phyloP scores from a whole-genome alignment of 2,888 invertebrate genomes.

The Eumerus sabulonum region DNA sequence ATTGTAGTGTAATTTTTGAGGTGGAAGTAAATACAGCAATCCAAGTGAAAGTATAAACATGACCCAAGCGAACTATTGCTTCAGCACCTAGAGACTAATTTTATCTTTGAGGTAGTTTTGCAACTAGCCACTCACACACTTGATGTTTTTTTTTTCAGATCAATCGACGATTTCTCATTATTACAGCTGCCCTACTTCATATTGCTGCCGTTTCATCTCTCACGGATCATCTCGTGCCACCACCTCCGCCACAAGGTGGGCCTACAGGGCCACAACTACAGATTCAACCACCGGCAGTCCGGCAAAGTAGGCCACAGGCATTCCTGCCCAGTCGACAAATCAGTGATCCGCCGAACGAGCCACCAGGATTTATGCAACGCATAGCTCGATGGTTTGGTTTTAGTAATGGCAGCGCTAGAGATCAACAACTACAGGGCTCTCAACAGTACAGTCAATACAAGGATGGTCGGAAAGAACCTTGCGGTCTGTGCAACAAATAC shows the following conservation, averaged over 20 bases:
- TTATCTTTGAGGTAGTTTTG: neutral
- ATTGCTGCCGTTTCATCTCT: conserved; percentile 69
- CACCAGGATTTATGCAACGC: conserved; percentile 76
- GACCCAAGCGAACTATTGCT: neutral
- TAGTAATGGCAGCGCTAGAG: conserved; percentile 70
- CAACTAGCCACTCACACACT: neutral
- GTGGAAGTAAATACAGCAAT: too few species aligned
- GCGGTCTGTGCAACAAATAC: conserved; percentile 88
- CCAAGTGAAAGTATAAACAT: neutral
- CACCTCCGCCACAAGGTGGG: conserved; percentile 69
- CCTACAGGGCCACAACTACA: conserved; percentile 48
- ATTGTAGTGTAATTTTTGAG: neutral
- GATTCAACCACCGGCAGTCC: conserved; percentile 40
- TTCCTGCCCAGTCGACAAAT: conserved; percentile 34
- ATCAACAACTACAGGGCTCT: conserved; percentile 72
- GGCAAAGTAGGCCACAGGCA: conserved; percentile 31
- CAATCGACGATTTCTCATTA: conserved; percentile 27
- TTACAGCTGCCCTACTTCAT: conserved; percentile 38
- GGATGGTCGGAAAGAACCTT: conserved; percentile 81
- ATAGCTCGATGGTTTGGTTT: conserved; percentile 78
- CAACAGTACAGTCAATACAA: conserved; percentile 65
- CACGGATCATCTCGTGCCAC: conserved; percentile 76
- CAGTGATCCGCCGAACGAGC: conserved; percentile 47
- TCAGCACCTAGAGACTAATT: neutral
- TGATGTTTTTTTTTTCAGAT: conserved; percentile 40